A percentile compares a stretch with the other conserved stretches of the same genome.
phyloP scores from a whole-genome alignment of 2,888 invertebrate species.

The Trypoxylon attenuatum region DNA sequence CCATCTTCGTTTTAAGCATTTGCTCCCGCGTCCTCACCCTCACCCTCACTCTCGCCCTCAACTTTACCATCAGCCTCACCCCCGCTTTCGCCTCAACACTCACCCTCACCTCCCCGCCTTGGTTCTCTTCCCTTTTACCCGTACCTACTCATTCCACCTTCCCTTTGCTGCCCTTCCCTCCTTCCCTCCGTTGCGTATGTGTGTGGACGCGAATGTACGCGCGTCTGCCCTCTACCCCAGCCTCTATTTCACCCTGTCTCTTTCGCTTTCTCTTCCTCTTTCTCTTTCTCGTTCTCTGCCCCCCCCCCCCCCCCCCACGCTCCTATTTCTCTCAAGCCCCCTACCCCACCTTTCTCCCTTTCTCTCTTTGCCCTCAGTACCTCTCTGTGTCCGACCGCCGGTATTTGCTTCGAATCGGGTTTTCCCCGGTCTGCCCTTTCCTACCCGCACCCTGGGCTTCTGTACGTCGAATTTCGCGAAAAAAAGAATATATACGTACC shows the following conservation, averaged over 20 bases:
- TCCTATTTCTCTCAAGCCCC: slow-evolving; percentile 11
- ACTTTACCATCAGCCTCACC: neutral
- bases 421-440: slow-evolving; percentile 41
- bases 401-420: slow-evolving; percentile 68
- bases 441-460: slow-evolving; percentile 27
- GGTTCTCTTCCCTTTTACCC: neutral
- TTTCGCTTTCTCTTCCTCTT: slow-evolving; percentile 44
- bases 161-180: slow-evolving; percentile 25
- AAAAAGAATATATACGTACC: slow-evolving; percentile 32
- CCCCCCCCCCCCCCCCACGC: slow-evolving; percentile 8
- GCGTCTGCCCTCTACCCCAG: neutral
- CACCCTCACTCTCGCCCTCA: neutral
- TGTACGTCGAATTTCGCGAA: slow-evolving; percentile 46
- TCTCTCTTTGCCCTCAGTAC: slow-evolving; percentile 40
- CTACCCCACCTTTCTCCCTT: slow-evolving; percentile 45
- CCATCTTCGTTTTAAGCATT: slow-evolving; percentile 77
- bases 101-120: neutral
- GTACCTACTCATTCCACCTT: slow-evolving; percentile 60
- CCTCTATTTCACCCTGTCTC: neutral
- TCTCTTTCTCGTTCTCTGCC: slow-evolving; percentile 21
- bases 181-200: slow-evolving; percentile 32
- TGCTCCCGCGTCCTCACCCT: slow-evolving; percentile 65
- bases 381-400: slow-evolving; percentile 55
- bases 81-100: neutral
- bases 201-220: slow-evolving; percentile 27